Conservation (phyloP, 1,140 invertebrate genomes). For the Listronotus bonariensis region DNA sequence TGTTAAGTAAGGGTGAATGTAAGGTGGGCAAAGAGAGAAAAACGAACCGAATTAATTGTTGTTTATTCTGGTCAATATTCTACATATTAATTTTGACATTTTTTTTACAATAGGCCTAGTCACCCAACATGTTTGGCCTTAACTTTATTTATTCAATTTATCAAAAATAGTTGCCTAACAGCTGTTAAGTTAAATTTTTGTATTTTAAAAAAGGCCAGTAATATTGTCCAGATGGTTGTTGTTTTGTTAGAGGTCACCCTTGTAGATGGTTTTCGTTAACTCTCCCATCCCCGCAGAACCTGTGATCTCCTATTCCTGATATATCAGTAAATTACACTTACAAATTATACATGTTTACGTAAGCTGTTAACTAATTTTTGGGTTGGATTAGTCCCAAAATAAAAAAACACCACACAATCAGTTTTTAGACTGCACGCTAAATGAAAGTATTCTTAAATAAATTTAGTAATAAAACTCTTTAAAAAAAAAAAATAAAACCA, state of each 20-base stretch:
- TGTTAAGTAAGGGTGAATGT: slow-evolving; percentile 3
- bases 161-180: slow-evolving; percentile 2
- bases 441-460: slow-evolving; percentile 55
- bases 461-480: slow-evolving; percentile 43
- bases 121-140: too few species aligned
- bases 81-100: too few species aligned
- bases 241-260: neutral
- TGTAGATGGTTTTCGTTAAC: slow-evolving; percentile 16
- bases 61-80: too few species aligned
- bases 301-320: slow-evolving; percentile 57
- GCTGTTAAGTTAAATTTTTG: neutral
- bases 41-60: too few species aligned
- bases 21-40: neutral
- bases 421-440: slow-evolving; percentile 56
- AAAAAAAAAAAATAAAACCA: slow-evolving; percentile 30
- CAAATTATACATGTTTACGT: slow-evolving; percentile 49
- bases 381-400: slow-evolving; percentile 36
- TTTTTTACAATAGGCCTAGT: too few species aligned
- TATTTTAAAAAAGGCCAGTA: neutral
- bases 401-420: slow-evolving; percentile 56
- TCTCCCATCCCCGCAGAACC: slow-evolving; percentile 46
- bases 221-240: slow-evolving; percentile 14
- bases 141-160: too few species aligned
- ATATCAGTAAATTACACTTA: slow-evolving; percentile 53
- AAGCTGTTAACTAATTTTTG: slow-evolving; percentile 41